Evolutionary conservation across 1,140 invertebrate species (phyloP).

Genomic region (Cheumatopsyche charites): DNA sequence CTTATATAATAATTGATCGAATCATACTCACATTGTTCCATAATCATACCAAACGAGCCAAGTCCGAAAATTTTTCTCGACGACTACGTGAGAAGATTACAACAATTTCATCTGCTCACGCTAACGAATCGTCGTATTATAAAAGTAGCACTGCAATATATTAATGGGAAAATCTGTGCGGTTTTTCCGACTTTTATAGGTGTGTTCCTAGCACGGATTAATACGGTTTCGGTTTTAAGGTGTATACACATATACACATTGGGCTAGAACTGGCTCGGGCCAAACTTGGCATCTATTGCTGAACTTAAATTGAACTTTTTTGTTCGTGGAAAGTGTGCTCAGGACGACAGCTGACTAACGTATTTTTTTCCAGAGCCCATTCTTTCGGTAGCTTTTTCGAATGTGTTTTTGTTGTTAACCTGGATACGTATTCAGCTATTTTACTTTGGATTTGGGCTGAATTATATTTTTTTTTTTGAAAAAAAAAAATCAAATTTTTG

Average conservation of each 20-base stretch:
- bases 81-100: no score
- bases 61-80: no score
- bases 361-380: neutral
- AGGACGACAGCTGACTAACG: conserved; percentile 35
- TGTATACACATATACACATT: neutral
- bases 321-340: conserved; percentile 29
- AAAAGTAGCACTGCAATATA: no score
- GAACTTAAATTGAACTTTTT: conserved; percentile 48
- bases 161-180: no score
- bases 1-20: neutral
- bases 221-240: conserved; percentile 29
- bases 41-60: no score
- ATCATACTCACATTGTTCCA: neutral
- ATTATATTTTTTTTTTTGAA: neutral
- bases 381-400: no score
- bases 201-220: conserved; percentile 23
- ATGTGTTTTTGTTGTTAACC: conserved; percentile 20
- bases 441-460: neutral
- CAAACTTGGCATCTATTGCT: conserved; percentile 44
- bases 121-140: no score
- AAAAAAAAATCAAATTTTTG: no score
- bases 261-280: conserved; percentile 28
- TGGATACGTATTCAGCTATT: neutral
- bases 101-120: no score
- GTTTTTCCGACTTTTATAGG: no score